Percentiles rank a stretch among this genome's conserved stretches.
Conservation (phyloP, 2,888 invertebrate genomes). For the Eilema depressum region DNA sequence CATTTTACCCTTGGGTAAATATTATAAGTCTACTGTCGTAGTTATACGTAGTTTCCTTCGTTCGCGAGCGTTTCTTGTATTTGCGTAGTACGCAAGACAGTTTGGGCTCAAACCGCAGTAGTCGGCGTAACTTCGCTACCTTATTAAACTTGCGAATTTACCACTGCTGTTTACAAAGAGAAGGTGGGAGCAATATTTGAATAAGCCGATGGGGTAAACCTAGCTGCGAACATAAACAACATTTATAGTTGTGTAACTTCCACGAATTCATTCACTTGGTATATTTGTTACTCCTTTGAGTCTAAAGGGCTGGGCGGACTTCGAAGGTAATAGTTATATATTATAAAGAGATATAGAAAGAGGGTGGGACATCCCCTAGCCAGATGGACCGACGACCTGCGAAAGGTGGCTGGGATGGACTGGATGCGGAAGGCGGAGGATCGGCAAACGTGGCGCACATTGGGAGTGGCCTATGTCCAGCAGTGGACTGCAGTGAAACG, state of each 20-base stretch:
- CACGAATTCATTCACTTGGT: not conserved
- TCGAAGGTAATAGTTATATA: too few species aligned
- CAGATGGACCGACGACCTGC: too few species aligned
- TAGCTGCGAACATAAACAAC: not conserved
- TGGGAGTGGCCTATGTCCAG: too few species aligned
- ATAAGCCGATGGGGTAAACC: not conserved
- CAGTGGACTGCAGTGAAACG: too few species aligned
- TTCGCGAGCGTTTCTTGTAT: not conserved
- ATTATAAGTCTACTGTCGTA: not conserved
- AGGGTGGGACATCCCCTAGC: too few species aligned
- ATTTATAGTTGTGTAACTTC: not conserved
- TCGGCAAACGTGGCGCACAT: too few species aligned
- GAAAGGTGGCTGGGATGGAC: too few species aligned
- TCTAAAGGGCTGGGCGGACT: not conserved
- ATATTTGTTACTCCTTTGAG: not conserved
- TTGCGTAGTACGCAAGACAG: not conserved
- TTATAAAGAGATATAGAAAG: too few species aligned
- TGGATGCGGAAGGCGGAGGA: too few species aligned
- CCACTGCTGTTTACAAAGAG: conserved; percentile 34
- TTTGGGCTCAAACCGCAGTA: conserved; percentile 9
- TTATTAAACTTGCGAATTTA: conserved; percentile 45
- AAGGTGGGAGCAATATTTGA: conserved; percentile 6
- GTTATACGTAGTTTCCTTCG: not conserved
- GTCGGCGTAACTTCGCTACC: conserved; percentile 19
- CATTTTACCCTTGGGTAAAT: not conserved